These are phyloP conservation scores for Hippopotamus amphibius DNA, from an alignment of 2,113 vertebrate species.

Conservation along the genomic window DNA sequence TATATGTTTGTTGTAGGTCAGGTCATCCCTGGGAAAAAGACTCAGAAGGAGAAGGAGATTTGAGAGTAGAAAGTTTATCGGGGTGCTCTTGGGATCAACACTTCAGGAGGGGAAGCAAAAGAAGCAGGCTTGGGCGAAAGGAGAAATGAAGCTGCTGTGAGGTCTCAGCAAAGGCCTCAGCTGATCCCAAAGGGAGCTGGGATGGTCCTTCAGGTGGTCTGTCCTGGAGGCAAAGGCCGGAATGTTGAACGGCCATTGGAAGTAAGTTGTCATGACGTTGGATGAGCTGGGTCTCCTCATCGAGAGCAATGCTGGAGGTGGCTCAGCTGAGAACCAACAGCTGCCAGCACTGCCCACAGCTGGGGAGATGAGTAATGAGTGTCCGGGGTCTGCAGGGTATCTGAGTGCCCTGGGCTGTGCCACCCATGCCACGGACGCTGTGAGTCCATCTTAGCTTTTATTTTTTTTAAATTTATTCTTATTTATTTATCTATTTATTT, in stretches of 20 bases:
- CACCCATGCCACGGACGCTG: not conserved
- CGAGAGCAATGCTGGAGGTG: not conserved
- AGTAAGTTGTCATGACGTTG: not conserved
- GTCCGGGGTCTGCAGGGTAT: accelerated
- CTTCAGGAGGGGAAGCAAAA: not conserved
- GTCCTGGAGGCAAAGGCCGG: not conserved
- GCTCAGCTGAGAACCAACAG: not conserved
- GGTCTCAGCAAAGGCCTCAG: not conserved
- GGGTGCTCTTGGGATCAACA: not conserved
- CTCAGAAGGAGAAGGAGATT: not conserved
- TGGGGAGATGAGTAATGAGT: not conserved
- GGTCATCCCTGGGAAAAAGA: not conserved
- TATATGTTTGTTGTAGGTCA: not conserved
- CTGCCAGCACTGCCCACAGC: not conserved
- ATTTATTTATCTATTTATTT: too few species aligned
- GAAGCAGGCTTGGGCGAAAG: not conserved
- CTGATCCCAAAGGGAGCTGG: too few species aligned
- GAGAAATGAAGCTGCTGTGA: not conserved
- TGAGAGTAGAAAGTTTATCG: not conserved
- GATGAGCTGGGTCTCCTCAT: not conserved
- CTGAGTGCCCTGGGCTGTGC: not conserved
- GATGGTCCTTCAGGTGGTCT: not conserved
- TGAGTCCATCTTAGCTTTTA: not conserved
- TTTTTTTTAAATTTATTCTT: not conserved
- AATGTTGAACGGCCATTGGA: not conserved